Evolutionary conservation across 2,888 invertebrate genomes (phyloP).

Genomic region (Altica lythri): DNA sequence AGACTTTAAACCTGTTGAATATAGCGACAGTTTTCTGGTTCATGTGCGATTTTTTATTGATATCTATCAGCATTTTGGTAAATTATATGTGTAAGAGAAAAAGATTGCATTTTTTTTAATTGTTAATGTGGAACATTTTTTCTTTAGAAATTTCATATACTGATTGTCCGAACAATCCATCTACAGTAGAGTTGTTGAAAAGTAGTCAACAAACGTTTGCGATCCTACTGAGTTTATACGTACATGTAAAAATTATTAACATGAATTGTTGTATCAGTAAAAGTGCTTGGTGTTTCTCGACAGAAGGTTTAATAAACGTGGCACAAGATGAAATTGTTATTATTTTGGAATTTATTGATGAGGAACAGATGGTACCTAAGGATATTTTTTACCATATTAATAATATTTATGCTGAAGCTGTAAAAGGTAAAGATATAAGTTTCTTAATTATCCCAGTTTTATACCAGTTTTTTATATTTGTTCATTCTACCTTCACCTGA

Average conservation of each 20-base stretch:
- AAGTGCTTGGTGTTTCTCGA: conserved; percentile 76
- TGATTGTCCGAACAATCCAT: conserved; percentile 61
- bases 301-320: conserved; percentile 76
- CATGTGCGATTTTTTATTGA: no score
- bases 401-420: conserved; percentile 71
- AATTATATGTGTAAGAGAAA: no score
- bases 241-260: conserved; percentile 74
- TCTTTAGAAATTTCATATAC: conserved; percentile 61
- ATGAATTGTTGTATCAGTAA: conserved; percentile 62
- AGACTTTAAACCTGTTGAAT: no score
- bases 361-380: conserved; percentile 66
- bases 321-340: conserved; percentile 84
- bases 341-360: conserved; percentile 69
- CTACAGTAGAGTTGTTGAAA: conserved; percentile 63
- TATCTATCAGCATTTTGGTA: no score
- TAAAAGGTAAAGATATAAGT: conserved; percentile 58
- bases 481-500: no score
- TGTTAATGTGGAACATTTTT: conserved; percentile 7
- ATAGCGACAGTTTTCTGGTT: no score
- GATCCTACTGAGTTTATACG: conserved; percentile 74
- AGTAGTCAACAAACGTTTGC: conserved; percentile 72
- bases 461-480: no score
- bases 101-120: conserved; percentile 2
- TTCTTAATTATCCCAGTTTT: conserved; percentile 1
- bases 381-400: conserved; percentile 78